A percentile compares a stretch with the other conserved stretches of the same genome.
Evolutionary conservation across 2,888 invertebrate species (phyloP).

Genomic region (Leptothorax acervorum): DNA sequence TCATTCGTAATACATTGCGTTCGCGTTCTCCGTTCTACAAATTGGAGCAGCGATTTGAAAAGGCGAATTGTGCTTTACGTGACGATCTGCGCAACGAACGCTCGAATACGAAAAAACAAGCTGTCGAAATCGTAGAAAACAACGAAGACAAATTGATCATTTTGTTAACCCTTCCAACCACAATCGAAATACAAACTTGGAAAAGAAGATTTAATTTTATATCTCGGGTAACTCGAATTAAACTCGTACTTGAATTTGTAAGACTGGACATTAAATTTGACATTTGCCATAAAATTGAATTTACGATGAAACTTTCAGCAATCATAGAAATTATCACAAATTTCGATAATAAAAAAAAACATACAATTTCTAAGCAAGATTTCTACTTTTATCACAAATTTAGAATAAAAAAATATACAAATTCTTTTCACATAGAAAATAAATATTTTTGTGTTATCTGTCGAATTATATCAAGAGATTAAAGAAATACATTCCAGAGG

Average conservation of each 20-base stretch:
- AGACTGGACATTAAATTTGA: neutral
- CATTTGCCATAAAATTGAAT: neutral
- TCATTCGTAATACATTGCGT: neutral
- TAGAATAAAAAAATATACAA: neutral
- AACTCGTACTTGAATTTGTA: neutral
- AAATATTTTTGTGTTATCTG: constrained; percentile 1
- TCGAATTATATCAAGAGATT: neutral
- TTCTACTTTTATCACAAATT: neutral
- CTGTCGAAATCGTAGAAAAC: neutral
- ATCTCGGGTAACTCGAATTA: neutral
- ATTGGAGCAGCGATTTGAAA: constrained; percentile 13
- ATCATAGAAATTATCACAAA: neutral
- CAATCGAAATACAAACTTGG: neutral
- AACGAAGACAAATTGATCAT: neutral
- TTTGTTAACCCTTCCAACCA: neutral
- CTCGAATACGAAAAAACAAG: neutral
- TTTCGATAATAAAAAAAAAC: neutral
- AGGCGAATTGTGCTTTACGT: constrained; percentile 10
- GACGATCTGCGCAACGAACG: constrained; percentile 22
- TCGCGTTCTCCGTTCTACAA: neutral
- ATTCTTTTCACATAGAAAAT: neutral
- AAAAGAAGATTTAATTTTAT: neutral
- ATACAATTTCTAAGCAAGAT: neutral
- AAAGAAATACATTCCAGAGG: neutral
- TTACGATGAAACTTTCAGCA: neutral